Evolutionary conservation across 2,888 invertebrate genomes (phyloP), one percentile per base, ranked within the genome.

Genomic region (Phortica okadai): DNA sequence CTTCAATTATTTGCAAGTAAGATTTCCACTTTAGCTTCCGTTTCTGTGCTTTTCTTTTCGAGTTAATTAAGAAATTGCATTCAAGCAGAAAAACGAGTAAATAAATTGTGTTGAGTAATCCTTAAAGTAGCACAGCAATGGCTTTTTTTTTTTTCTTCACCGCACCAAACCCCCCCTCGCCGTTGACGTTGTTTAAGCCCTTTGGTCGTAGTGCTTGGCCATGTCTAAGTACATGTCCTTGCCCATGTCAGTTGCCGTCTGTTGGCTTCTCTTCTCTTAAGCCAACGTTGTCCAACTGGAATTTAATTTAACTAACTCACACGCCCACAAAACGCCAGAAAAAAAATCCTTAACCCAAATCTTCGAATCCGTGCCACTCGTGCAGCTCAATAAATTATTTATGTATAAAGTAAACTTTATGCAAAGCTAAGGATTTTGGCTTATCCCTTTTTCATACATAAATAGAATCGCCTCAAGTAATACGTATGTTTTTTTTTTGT

Each of bases 321-420:
- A 70, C 16, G 54, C 70, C 25, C 25, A 70, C 45, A 70, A 5
- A 54, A 70, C 25, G 25, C 10, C n/a, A 25, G 11, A 70, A 25
- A 21, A 25, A 54, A 21, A 70, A 6, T 2, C 25, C 64, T 64
- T 11, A 41, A 4, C 6, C 64, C 41, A 66, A 41, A 33, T 5
- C 41, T 21, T 10, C 8, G 11, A 41, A 25, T 50, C 70, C 54
- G 45, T 59, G 21, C 21, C 21, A 21, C 54, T 56, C 77, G 74
- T 76, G 76, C 56, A 79, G 78, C 81, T 81, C 88, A 85, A 85
- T 85, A 85, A 85, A 88, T 88, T 86, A 85, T 86, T 85, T 82
- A 82, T 82, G 83, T 85, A 86, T 10, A 16, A 85, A 85, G 84
- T 78, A 76, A 85, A 84, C 79, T 82, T 84, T 88, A 64, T 66